phyloP scores from a whole-genome alignment of 2,797 vertebrate genomes.

The Percopsis omiscomaycus region DNA sequence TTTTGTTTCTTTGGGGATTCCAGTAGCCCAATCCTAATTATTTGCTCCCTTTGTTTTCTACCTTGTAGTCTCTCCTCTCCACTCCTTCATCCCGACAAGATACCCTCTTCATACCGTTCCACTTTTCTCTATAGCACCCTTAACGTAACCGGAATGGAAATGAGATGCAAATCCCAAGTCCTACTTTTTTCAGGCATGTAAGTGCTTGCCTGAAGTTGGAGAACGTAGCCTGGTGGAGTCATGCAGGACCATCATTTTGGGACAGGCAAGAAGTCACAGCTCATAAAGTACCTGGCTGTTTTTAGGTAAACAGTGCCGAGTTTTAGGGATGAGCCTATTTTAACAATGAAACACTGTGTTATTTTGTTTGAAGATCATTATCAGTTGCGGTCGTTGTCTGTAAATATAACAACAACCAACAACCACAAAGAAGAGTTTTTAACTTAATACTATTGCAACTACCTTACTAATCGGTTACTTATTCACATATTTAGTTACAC shows the following conservation, averaged over 20 bases:
- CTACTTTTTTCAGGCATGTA: conserved; percentile 48
- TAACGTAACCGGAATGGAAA: conserved; percentile 71
- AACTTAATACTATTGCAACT: no score
- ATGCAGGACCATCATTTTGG: conserved; percentile 15
- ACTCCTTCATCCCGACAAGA: neutral
- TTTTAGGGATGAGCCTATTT: conserved; percentile 13
- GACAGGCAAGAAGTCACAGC: conserved; percentile 5
- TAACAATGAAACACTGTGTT: conserved; percentile 49
- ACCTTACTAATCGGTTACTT: no score
- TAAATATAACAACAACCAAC: conserved; percentile 28
- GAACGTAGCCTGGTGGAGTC: conserved; percentile 34
- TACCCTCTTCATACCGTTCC: neutral
- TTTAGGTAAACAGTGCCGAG: conserved; percentile 53
- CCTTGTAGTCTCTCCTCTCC: neutral
- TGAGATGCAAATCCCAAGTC: conserved; percentile 77
- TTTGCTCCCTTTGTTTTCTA: conserved; percentile 4
- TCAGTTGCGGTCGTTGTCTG: conserved; percentile 23
- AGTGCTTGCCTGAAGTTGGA: conserved; percentile 40
- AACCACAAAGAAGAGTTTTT: neutral
- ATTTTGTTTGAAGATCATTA: conserved; percentile 54
- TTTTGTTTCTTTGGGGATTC: conserved; percentile 51
- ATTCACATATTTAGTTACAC: no score
- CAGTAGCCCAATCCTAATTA: conserved; percentile 10
- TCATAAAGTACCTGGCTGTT: conserved; percentile 28
- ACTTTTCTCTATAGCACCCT: conserved; percentile 45